Conservation (phyloP, 1,140 invertebrate species). For the Dendrolimus kikuchii region DNA sequence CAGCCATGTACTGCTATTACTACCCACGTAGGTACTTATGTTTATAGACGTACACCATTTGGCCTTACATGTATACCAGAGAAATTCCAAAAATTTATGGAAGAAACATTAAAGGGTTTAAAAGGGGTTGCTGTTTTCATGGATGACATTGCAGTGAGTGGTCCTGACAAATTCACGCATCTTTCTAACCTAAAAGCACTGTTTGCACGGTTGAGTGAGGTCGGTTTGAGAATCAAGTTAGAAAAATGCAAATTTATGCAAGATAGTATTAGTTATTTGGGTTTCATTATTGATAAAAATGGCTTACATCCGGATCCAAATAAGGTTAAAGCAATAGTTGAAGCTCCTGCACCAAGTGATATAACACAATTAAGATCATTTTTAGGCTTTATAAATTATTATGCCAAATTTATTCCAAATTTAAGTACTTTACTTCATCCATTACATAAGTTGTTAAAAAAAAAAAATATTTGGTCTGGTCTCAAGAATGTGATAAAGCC, state of each 20-base stretch:
- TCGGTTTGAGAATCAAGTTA: constrained; percentile 1
- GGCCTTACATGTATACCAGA: too few species aligned
- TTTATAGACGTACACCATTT: background rate
- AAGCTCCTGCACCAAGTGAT: background rate
- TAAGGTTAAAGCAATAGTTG: background rate
- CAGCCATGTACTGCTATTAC: background rate
- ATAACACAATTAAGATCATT: constrained; percentile 7
- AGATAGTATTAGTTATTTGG: too few species aligned
- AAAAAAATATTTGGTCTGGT: too few species aligned
- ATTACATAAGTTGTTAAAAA: constrained; percentile 13
- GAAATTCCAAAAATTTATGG: too few species aligned
- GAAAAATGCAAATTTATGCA: background rate
- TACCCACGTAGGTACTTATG: background rate
- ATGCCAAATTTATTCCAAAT: constrained; percentile 25
- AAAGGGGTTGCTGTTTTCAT: background rate
- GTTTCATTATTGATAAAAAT: too few species aligned
- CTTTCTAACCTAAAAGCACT: background rate
- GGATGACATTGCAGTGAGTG: background rate
- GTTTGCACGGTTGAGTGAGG: background rate
- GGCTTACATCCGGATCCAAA: background rate
- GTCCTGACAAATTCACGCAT: background rate
- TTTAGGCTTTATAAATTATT: constrained; percentile 31
- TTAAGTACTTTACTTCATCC: constrained; percentile 21
- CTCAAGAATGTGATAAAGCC: too few species aligned
- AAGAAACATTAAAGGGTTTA: background rate